phyloP scores from a whole-genome alignment of 1,140 invertebrate species.

The Drosophila tani region DNA sequence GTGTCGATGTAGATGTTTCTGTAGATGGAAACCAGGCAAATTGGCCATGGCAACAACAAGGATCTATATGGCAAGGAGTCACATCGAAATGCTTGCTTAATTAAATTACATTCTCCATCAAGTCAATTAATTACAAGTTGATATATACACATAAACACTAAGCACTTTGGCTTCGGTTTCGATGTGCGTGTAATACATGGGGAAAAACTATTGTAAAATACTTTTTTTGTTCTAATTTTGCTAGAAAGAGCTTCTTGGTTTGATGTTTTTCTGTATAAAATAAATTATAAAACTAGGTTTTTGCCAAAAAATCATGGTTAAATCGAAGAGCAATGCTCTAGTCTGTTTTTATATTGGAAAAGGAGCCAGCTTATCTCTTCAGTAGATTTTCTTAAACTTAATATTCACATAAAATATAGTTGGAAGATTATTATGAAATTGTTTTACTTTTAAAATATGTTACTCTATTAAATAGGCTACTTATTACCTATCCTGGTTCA shows the following conservation, averaged over 20 bases:
- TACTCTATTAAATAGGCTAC: no score
- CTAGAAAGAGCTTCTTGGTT: background rate
- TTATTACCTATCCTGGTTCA: no score
- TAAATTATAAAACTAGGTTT: background rate
- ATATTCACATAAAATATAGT: no score
- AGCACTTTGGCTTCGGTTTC: slow-evolving; percentile 30
- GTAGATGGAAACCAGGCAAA: slow-evolving; percentile 31
- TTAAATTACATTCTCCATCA: slow-evolving; percentile 84
- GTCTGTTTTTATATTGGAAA: no score
- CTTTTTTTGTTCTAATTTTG: background rate
- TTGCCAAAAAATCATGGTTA: background rate
- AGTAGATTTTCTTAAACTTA: no score
- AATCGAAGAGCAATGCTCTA: background rate
- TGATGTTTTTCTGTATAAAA: background rate
- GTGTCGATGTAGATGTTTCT: slow-evolving; percentile 13
- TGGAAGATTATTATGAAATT: no score
- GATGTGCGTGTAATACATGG: slow-evolving; percentile 24
- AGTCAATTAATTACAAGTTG: slow-evolving; percentile 84
- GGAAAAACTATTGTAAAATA: background rate
- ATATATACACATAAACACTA: slow-evolving; percentile 55
- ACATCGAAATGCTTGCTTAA: slow-evolving; percentile 81
- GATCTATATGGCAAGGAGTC: slow-evolving; percentile 58
- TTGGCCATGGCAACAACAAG: slow-evolving; percentile 40
- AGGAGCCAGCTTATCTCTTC: no score
- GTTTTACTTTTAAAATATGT: no score